Percentiles rank a stretch among this genome's conserved stretches.
Evolutionary conservation across 37 sponge, comb jelly and placozoan species (phyloP).

Genomic region (Geodia barretti): DNA sequence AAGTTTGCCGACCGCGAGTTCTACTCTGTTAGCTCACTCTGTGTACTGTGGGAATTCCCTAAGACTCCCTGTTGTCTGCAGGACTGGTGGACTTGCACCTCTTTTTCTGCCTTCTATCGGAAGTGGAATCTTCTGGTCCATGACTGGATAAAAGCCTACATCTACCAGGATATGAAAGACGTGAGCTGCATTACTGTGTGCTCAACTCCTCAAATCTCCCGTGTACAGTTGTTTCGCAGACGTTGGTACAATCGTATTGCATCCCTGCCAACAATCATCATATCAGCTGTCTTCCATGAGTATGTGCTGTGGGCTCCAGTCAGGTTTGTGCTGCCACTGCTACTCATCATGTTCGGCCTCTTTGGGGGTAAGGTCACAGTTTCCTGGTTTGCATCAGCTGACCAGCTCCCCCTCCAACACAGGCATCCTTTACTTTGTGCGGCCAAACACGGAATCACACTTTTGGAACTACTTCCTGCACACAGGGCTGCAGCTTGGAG

Average conservation of each 20-base stretch:
- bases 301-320: conserved; percentile 79
- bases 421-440: conserved; percentile 22
- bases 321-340: conserved; percentile 71
- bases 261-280: conserved; percentile 62
- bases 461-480: conserved; percentile 75
- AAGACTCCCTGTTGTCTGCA: not conserved
- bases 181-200: conserved; percentile 31
- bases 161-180: conserved; percentile 75
- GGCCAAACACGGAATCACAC: conserved; percentile 22
- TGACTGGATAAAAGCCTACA: conserved; percentile 91
- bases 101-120: conserved; percentile 75
- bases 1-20: conserved; percentile 89
- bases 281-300: conserved; percentile 84
- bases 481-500: conserved; percentile 47
- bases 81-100: conserved; percentile 93
- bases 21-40: conserved; percentile 61
- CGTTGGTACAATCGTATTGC: conserved; percentile 50
- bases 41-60: no score
- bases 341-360: conserved; percentile 53
- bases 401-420: not conserved
- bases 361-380: conserved; percentile 67
- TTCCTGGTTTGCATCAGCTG: not conserved
- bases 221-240: conserved; percentile 52
- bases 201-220: not conserved
- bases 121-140: conserved; percentile 90